Percentiles rank a stretch among this genome's conserved stretches.
phyloP scores from a whole-genome alignment of 2,888 invertebrate species.

The Masnerella sp. region DNA sequence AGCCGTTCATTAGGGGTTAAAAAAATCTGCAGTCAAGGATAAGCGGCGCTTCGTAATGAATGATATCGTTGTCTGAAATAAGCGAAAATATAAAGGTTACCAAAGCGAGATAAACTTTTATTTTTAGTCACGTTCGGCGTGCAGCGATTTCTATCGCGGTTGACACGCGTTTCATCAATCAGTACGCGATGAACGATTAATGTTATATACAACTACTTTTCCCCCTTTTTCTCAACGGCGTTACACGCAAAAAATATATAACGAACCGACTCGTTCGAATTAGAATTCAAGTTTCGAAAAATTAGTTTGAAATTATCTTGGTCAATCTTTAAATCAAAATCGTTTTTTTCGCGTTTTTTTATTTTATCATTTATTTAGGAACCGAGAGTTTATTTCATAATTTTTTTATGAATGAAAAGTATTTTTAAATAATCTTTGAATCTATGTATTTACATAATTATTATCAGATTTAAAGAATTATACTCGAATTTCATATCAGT shows the following conservation, averaged over 20 bases:
- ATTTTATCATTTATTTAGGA: no score
- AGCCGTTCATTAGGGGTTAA: slow-evolving; percentile 41
- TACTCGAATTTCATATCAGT: no score
- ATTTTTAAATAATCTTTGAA: no score
- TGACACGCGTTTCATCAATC: slow-evolving; percentile 43
- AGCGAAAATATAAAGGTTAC: slow-evolving; percentile 26
- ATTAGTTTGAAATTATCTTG: no score
- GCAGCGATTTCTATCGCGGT: slow-evolving; percentile 17
- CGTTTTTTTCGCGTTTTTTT: no score
- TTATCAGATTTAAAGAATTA: no score
- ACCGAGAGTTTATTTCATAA: no score
- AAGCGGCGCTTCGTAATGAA: slow-evolving; percentile 40
- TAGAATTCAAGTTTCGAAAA: no score
- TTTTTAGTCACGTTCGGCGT: slow-evolving; percentile 5
- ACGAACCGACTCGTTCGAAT: no score
- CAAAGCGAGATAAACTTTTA: slow-evolving; percentile 12
- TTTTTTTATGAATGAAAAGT: no score
- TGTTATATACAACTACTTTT: not conserved
- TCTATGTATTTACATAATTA: no score
- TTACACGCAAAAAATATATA: not conserved
- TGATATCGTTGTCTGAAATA: slow-evolving; percentile 30
- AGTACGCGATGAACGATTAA: slow-evolving; percentile 13
- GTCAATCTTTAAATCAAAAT: no score
- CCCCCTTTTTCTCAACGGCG: not conserved
- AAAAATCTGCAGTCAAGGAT: slow-evolving; percentile 46